A percentile compares a stretch with the other conserved stretches of the same genome.
These are phyloP conservation scores for Papilio machaon DNA, from an alignment of 1,140 invertebrate genomes.

Conservation along the genomic window DNA sequence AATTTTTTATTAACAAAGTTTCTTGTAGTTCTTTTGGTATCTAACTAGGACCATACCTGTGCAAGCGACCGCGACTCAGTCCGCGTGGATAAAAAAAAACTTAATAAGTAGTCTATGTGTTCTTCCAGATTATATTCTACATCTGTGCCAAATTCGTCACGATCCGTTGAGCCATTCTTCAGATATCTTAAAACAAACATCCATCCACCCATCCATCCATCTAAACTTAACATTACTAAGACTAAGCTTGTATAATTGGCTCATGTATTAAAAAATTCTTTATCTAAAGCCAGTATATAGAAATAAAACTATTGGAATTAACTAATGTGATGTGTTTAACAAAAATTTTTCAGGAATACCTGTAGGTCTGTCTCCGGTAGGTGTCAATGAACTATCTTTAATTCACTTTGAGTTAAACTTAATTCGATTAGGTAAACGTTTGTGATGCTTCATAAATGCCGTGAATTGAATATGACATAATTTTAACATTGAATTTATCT, in stretches of 20 bases:
- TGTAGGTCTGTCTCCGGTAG: neutral
- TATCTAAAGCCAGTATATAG: neutral
- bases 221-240: too few relatives aligned
- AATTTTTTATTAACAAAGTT: neutral
- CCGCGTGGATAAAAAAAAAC: too few relatives aligned
- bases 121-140: too few relatives aligned
- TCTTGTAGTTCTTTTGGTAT: neutral
- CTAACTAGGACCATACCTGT: neutral
- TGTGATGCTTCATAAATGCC: slow-evolving; percentile 18
- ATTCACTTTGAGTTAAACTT: neutral
- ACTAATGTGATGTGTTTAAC: neutral
- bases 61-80: neutral
- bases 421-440: slow-evolving; percentile 5
- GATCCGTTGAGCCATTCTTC: too few relatives aligned
- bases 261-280: neutral
- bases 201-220: too few relatives aligned
- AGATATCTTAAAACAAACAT: too few relatives aligned
- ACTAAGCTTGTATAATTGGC: too few relatives aligned
- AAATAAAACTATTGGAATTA: neutral
- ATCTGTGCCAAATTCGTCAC: too few relatives aligned
- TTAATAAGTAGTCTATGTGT: too few relatives aligned
- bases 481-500: neutral
- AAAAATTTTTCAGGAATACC: neutral
- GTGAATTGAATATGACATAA: slow-evolving; percentile 23
- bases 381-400: slow-evolving; percentile 24